Evolutionary conservation across 1,140 invertebrate species (phyloP).

Genomic region (Metaphire vulgaris): DNA sequence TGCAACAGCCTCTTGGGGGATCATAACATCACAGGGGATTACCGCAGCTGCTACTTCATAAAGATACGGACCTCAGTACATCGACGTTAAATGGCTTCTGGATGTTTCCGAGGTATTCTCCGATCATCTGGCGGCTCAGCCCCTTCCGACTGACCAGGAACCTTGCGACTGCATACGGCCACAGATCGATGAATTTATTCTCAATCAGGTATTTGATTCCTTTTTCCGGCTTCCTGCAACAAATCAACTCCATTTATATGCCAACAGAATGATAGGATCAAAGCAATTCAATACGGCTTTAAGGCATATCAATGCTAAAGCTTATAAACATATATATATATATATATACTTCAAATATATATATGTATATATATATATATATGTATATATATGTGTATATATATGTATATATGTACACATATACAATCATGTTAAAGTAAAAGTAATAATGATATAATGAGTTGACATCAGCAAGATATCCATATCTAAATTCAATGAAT

Average conservation of each 20-base stretch:
- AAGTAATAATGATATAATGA: too few relatives aligned
- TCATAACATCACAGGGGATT: too few relatives aligned
- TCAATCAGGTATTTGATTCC: conserved; percentile 90
- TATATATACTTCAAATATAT: neutral
- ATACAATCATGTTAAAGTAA: neutral
- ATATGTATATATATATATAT: neutral
- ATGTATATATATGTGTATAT: neutral
- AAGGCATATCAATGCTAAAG: too few relatives aligned
- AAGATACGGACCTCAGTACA: conserved; percentile 86
- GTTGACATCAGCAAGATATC: too few relatives aligned
- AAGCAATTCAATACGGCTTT: neutral
- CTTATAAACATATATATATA: too few relatives aligned
- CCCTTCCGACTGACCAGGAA: conserved; percentile 95
- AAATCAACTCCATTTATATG: neutral
- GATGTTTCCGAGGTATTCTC: conserved; percentile 94
- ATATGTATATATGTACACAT: conserved; percentile 1
- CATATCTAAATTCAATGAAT: too few relatives aligned
- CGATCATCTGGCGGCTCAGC: conserved; percentile 97
- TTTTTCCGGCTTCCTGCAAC: conserved; percentile 76
- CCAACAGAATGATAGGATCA: conserved; percentile 26
- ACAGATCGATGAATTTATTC: conserved; percentile 86
- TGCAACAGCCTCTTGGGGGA: too few relatives aligned
- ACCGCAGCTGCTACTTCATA: too few relatives aligned
- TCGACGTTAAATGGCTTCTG: conserved; percentile 93
- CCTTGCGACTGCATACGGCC: conserved; percentile 81